Evolutionary conservation across 2,888 invertebrate species (phyloP), one percentile per base, ranked within the genome.

Genomic region (Drosophila koepferae): DNA sequence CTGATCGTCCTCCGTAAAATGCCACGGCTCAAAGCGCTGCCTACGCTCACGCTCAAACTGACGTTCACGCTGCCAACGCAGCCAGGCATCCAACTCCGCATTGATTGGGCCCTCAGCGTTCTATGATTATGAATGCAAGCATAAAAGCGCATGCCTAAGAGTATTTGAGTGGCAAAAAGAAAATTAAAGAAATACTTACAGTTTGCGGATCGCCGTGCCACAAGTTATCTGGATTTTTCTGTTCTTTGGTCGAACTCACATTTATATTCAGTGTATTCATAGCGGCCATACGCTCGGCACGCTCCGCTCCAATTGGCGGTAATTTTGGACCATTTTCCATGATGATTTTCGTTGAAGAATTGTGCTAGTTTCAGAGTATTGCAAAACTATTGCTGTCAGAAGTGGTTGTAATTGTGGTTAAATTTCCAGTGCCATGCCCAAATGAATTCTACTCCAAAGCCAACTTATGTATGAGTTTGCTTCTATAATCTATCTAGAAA

Each of bases 291-390:
- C 58, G 31, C 34, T 44, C 63, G 9, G 61, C 76, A 1, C 76
- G 67, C 59, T 77, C 76, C 8, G 78, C 46, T 1, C 76, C 76
- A 23, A 77, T 77, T 14, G 76, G 61, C 1, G 68, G 5, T 8
- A 72, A 16, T 14, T 55, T 36, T 8, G 4, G 2, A 3, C 0
- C 20, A 20, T 48, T 55, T 18, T 60, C 46, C 67, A 67, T 69
- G n/a, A 16, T 38, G 23, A 51, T 36, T 16, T 36, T 16, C 6
- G 16, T 28, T 31, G 1, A 7, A 12, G 40, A 16, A 0, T 58
- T 46, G 28, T 46, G 40, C 49, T 16, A 28, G 40, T 40, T 31
- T 41, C 31, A 14, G 28, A 28, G 28, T 28, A 28, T 1, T 48
- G 38, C 59, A 18, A 48, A 38, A 31, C 48, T 20, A 41, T 31